Conservation (phyloP, 2,113 vertebrate species). For the Pandion haliaetus region DNA sequence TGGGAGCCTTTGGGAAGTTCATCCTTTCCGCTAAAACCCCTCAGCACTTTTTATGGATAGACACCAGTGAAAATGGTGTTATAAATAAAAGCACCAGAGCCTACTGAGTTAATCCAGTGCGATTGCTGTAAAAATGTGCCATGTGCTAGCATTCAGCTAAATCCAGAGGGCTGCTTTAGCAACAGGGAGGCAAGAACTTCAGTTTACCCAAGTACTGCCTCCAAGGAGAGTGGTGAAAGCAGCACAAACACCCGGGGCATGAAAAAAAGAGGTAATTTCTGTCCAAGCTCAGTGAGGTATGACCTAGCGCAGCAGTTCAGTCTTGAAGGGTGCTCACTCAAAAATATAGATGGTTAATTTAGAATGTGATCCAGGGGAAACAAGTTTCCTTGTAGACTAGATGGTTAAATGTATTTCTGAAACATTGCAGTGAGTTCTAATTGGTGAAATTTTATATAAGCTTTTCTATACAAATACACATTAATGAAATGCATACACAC, state of each 20-base stretch:
- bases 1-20: background rate
- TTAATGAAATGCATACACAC: background rate
- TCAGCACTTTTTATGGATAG: background rate
- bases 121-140: background rate
- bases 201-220: background rate
- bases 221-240: background rate
- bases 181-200: background rate
- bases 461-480: background rate
- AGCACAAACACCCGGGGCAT: background rate
- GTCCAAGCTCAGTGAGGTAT: background rate
- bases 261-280: background rate
- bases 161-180: background rate
- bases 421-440: background rate
- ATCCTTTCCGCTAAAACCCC: accelerated
- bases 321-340: background rate
- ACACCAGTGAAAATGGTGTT: background rate
- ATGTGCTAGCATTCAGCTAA: background rate
- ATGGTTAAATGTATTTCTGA: background rate
- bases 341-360: background rate
- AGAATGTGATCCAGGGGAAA: background rate
- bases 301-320: background rate
- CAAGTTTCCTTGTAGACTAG: background rate
- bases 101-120: background rate
- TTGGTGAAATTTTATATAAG: background rate
- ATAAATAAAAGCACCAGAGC: background rate